Conservation (phyloP, 2,888 invertebrate genomes). For the Hemicrepidius hirtus region DNA sequence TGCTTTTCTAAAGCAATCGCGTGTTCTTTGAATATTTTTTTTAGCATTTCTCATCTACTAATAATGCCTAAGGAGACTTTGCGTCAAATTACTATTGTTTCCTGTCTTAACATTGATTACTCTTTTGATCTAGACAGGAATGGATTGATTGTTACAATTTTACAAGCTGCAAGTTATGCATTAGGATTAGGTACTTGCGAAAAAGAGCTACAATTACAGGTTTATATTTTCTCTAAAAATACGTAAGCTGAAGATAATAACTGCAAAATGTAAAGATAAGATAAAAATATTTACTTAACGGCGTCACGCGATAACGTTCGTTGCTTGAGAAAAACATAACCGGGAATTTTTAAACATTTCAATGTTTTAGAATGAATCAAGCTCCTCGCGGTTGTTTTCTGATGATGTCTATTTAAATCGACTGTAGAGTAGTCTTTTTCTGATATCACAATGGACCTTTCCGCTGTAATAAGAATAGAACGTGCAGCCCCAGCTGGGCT, state of each 20-base stretch:
- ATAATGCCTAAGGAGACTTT: slow-evolving; percentile 33
- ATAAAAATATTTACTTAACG: too few species aligned
- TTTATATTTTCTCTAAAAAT: background rate
- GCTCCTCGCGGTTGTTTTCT: background rate
- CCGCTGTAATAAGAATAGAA: slow-evolving; percentile 19
- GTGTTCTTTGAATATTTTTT: slow-evolving; percentile 42
- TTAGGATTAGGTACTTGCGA: background rate
- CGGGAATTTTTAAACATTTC: too few species aligned
- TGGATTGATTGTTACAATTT: background rate
- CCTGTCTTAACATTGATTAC: slow-evolving; percentile 29
- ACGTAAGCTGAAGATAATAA: too few species aligned
- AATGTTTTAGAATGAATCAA: too few species aligned
- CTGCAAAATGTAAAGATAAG: too few species aligned
- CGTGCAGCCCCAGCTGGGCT: background rate
- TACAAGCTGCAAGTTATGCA: background rate
- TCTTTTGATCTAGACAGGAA: slow-evolving; percentile 13
- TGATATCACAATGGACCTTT: background rate
- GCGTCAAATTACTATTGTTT: slow-evolving; percentile 37
- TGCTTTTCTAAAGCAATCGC: slow-evolving; percentile 44
- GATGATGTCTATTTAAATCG: slow-evolving; percentile 2
- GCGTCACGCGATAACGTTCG: too few species aligned
- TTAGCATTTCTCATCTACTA: slow-evolving; percentile 29
- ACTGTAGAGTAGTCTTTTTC: background rate
- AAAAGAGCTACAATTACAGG: background rate
- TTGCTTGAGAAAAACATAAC: too few species aligned